phyloP scores from a whole-genome alignment of 2,797 vertebrate genomes.

The Nasua narica region DNA sequence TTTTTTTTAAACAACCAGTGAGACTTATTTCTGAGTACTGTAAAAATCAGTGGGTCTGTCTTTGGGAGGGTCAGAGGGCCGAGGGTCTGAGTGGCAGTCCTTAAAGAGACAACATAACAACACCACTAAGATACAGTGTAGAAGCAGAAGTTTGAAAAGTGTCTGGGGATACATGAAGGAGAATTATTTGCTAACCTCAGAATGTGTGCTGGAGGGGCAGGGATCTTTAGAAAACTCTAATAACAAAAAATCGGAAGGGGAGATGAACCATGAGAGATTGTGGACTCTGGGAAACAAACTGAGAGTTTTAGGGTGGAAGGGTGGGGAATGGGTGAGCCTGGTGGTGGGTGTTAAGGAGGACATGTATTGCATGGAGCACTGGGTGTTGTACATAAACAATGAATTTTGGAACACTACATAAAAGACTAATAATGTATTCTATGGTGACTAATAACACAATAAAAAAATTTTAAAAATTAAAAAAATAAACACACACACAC shows the following conservation, averaged over 20 bases:
- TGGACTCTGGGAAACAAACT: too few species aligned
- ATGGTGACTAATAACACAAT: too few species aligned
- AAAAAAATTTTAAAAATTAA: too few species aligned
- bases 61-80: not conserved
- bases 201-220: not conserved
- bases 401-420: too few species aligned
- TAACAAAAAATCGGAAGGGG: not conserved
- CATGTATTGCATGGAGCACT: too few species aligned
- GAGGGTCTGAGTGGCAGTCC: not conserved
- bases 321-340: too few species aligned
- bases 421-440: too few species aligned
- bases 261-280: too few species aligned
- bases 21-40: not conserved
- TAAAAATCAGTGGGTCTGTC: not conserved
- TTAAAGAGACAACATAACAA: not conserved
- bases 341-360: too few species aligned
- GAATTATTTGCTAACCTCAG: not conserved
- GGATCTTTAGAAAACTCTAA: not conserved
- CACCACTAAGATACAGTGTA: not conserved
- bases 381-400: too few species aligned
- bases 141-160: not conserved
- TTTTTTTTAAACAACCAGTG: not conserved
- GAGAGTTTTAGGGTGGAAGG: too few species aligned
- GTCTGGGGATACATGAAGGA: not conserved
- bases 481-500: too few species aligned